Percentiles rank a stretch among this genome's conserved stretches.
These are phyloP conservation scores for Melanostigma gelatinosum DNA, from an alignment of 2,113 vertebrate species.

Conservation along the genomic window DNA sequence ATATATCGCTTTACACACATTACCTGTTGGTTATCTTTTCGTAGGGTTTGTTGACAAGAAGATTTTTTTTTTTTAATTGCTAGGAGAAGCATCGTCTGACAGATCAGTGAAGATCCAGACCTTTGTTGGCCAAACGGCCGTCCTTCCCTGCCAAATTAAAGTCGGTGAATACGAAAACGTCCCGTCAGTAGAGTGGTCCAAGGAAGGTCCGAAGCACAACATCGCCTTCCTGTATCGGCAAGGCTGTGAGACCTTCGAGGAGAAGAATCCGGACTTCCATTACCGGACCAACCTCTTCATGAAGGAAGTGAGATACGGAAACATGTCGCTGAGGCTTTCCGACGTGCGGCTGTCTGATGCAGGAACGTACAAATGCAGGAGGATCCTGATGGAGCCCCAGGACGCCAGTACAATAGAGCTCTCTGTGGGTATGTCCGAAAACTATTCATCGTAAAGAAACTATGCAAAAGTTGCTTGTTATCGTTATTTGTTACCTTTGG, in stretches of 20 bases:
- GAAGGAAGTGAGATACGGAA: accelerated
- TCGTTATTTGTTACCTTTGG: not conserved
- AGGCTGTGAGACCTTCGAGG: not conserved
- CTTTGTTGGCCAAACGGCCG: not conserved
- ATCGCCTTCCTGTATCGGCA: conserved; percentile 25
- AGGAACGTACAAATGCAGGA: not conserved
- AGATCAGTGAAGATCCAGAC: accelerated
- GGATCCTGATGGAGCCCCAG: accelerated
- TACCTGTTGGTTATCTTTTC: not conserved
- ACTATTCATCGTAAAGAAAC: not conserved
- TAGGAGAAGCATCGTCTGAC: not conserved
- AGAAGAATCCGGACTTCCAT: not conserved
- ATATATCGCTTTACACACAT: too few species aligned
- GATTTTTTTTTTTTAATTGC: accelerated
- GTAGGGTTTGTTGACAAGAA: not conserved
- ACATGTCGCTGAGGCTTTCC: conserved; percentile 16
- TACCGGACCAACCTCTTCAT: conserved; percentile 16
- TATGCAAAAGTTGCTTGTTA: not conserved
- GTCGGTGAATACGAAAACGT: accelerated
- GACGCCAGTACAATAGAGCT: accelerated
- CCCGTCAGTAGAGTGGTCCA: conserved; percentile 12
- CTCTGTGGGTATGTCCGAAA: conserved; percentile 8
- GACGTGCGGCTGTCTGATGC: accelerated
- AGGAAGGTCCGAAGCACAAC: accelerated
- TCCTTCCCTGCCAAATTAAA: conserved; percentile 3